Evolutionary conservation across 2,888 invertebrate genomes (phyloP).

Genomic region (Caenorhabditis wallacei): DNA sequence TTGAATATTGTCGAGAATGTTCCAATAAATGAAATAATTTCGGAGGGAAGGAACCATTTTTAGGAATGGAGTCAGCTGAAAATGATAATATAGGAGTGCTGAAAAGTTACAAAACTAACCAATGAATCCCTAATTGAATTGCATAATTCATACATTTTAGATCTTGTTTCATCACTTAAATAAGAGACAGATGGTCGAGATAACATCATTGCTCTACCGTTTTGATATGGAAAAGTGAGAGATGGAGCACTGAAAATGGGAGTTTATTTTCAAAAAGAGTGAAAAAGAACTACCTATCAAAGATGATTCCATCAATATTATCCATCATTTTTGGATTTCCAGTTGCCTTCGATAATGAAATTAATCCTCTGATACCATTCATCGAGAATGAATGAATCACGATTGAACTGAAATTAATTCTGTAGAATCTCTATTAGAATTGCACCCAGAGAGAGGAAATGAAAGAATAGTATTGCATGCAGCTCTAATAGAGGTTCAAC

Average conservation of each 20-base stretch:
- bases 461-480: too few species aligned
- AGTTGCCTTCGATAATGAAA: slow-evolving; percentile 64
- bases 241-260: slow-evolving; percentile 63
- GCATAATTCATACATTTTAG: neutral
- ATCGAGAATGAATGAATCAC: slow-evolving; percentile 69
- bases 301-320: slow-evolving; percentile 64
- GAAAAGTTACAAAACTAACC: neutral
- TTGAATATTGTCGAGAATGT: slow-evolving; percentile 21
- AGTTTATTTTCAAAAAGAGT: neutral
- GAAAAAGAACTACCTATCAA: slow-evolving; percentile 58
- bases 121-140: neutral
- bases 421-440: too few species aligned
- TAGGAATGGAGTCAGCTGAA: slow-evolving; percentile 7
- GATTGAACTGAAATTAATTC: slow-evolving; percentile 57
- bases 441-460: too few species aligned
- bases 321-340: slow-evolving; percentile 51
- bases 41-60: slow-evolving; percentile 7
- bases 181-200: slow-evolving; percentile 59
- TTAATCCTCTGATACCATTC: slow-evolving; percentile 65
- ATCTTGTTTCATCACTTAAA: slow-evolving; percentile 7
- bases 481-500: too few species aligned
- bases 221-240: slow-evolving; percentile 48
- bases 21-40: slow-evolving; percentile 5
- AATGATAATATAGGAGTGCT: too few species aligned
- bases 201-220: slow-evolving; percentile 62